Conservation (phyloP, 2,797 vertebrate species). For the Lepilemur septentrionalis region DNA sequence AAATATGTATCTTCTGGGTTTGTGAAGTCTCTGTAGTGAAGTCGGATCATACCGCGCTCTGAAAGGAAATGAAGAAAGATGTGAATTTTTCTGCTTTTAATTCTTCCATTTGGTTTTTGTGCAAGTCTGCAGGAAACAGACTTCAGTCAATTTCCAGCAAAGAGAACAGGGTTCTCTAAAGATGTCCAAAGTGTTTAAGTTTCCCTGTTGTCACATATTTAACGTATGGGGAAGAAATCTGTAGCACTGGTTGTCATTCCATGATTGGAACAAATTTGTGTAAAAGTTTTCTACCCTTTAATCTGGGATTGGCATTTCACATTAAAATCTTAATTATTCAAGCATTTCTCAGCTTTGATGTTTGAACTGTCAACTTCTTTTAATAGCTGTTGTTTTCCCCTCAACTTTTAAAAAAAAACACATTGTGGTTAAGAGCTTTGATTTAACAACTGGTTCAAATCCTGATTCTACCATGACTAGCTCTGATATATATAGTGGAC, state of each 20-base stretch:
- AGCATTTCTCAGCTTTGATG: background rate
- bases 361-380: background rate
- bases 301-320: background rate
- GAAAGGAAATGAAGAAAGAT: background rate
- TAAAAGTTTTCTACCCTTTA: background rate
- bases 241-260: background rate
- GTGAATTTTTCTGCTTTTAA: background rate
- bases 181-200: background rate
- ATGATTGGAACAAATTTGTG: background rate
- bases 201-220: background rate
- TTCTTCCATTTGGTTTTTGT: background rate
- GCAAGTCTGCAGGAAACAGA: background rate
- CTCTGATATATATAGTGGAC: background rate
- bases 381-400: background rate
- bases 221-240: background rate
- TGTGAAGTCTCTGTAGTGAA: background rate
- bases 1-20: background rate
- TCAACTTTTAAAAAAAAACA: background rate
- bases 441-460: background rate
- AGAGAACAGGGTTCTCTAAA: background rate
- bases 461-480: background rate
- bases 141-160: background rate
- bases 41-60: background rate
- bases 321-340: background rate
- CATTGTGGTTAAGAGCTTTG: background rate